These are phyloP conservation scores for Brienomyrus brachyistius DNA, from an alignment of 2,113 vertebrate genomes.

Conservation along the genomic window DNA sequence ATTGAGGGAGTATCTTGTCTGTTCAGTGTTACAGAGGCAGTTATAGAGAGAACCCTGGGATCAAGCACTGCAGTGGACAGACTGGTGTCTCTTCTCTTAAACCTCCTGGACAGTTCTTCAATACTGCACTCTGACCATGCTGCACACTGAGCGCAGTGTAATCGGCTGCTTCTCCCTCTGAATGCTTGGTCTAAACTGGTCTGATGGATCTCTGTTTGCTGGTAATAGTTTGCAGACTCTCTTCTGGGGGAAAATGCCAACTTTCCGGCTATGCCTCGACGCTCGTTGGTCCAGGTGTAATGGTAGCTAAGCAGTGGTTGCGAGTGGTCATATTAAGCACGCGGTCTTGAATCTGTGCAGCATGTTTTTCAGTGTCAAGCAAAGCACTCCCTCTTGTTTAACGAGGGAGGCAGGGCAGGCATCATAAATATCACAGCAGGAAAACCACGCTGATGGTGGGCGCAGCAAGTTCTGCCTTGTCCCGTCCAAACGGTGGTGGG, in stretches of 20 bases:
- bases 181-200: neutral
- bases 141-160: neutral
- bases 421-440: neutral
- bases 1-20: neutral
- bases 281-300: neutral
- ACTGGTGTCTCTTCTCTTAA: neutral
- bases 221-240: neutral
- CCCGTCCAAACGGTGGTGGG: neutral
- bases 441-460: neutral
- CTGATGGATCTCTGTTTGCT: neutral
- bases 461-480: neutral
- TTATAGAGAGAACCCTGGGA: neutral
- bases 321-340: neutral
- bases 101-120: neutral
- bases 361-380: neutral
- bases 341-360: neutral
- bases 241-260: neutral
- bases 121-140: neutral
- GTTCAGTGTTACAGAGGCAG: neutral
- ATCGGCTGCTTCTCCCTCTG: neutral
- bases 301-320: neutral
- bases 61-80: too few relatives aligned
- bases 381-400: neutral
- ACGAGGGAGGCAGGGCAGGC: neutral
- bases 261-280: neutral